Evolutionary conservation across 2,888 invertebrate species (phyloP).

Genomic region (Erebia palarica): DNA sequence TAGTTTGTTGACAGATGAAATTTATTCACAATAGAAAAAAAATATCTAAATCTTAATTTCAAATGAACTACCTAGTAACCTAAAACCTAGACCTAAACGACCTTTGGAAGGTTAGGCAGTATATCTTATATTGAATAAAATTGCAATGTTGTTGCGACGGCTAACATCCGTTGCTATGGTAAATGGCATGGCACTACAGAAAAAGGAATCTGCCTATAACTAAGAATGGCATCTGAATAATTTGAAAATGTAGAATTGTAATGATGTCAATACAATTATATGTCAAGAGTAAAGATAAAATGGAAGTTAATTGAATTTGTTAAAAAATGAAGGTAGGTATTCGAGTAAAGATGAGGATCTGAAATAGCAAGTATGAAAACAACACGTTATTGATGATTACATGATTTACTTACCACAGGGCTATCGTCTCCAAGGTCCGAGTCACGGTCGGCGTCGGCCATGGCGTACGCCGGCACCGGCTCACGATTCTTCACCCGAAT

Average conservation of each 20-base stretch:
- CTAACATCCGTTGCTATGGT: conserved; percentile 22
- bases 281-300: too few relatives aligned
- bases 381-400: conserved; percentile 2
- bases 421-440: conserved; percentile 89
- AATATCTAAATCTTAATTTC: not conserved
- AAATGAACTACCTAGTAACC: not conserved
- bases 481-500: conserved; percentile 95
- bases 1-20: too few relatives aligned
- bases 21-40: too few relatives aligned
- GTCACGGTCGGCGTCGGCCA: conserved; percentile 87
- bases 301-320: not conserved
- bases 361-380: not conserved
- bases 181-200: not conserved
- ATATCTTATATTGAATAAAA: not conserved
- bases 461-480: conserved; percentile 92
- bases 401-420: conserved; percentile 85
- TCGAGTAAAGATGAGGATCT: not conserved
- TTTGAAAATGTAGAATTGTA: too few relatives aligned
- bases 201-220: not conserved
- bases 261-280: too few relatives aligned
- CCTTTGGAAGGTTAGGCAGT: not conserved
- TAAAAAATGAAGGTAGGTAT: not conserved
- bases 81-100: not conserved
- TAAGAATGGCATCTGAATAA: too few relatives aligned
- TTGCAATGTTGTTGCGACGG: conserved; percentile 29